These are phyloP conservation scores for Muntiacus muntjak DNA, from an alignment of 2,113 vertebrate species.

Conservation along the genomic window DNA sequence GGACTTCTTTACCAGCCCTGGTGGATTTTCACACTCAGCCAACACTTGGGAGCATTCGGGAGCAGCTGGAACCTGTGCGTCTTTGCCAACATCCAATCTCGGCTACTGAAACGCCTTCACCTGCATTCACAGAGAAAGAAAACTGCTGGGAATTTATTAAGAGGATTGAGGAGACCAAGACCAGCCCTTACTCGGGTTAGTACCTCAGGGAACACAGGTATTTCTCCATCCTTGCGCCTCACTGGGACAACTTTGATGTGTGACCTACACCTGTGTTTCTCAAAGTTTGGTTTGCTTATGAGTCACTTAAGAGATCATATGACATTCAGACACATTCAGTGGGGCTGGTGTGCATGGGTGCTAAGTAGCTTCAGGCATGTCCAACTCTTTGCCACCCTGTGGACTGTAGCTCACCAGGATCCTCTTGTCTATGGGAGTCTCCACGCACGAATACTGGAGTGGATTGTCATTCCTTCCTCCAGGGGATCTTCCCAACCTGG, in stretches of 20 bases:
- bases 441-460: not conserved
- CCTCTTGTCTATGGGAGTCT: not conserved
- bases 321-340: not conserved
- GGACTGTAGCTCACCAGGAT: not conserved
- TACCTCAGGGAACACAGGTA: not conserved
- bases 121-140: not conserved
- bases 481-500: not conserved
- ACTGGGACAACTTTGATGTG: not conserved
- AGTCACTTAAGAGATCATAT: not conserved
- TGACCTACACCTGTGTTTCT: not conserved
- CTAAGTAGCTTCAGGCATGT: not conserved
- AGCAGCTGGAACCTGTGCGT: not conserved
- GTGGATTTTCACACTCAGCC: not conserved
- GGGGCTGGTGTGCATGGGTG: fast-evolving
- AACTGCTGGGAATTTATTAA: not conserved
- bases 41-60: not conserved
- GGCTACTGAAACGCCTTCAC: not conserved
- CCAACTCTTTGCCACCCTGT: not conserved
- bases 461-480: not conserved
- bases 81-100: not conserved
- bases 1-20: not conserved
- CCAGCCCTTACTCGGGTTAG: not conserved
- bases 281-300: not conserved
- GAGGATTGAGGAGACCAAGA: not conserved
- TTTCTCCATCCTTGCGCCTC: not conserved